Evolutionary conservation across 2,113 vertebrate genomes (phyloP), one percentile per base, ranked within the genome.

Genomic region (Psilopsiagon aymara): DNA sequence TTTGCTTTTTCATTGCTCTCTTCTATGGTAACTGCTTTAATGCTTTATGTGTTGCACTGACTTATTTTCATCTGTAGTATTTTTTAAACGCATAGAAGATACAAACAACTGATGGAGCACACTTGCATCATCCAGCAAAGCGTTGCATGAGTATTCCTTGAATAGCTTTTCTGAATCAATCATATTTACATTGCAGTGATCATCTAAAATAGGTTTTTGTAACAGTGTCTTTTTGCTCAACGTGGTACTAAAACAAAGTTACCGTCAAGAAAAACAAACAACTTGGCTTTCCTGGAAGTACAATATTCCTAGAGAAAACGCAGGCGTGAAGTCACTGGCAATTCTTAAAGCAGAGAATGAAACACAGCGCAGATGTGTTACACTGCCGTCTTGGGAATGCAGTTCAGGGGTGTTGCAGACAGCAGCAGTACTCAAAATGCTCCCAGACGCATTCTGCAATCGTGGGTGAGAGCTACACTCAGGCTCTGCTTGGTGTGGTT

Each of bases 21-120:
- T 92, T 44, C 74, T 79, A 20, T 51, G 79, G 60, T 88, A 85
- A 62, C 69, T 81, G 51, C 55, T 88, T 90, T 91, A 88, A 86
- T 49, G 67, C 82, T 83, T 55, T 46, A 27, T 57, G 44, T 82
- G 74, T 91, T 96, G 55, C 63, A 71, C 39, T 67, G 73, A 77
- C 53, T 95, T 60, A 51, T 82, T 88, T 71, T 70, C 88, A 49
- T 59, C 74, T 55, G 12, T 60, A 75, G 9, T 68, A 20, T 12
- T 95, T 85, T 95, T 93, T 95, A 77, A 94, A 63, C 90, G 25
- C 37, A 76, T 88, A 87, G 91, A 95, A 82, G 64, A 82, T 80
- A 78, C 74, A 78, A 43, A 73, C 92, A 95, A 71, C 91, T 82
- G 80, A 78, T 74, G 80, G 74, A 70, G 49, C 51, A n/a, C 33